Evolutionary conservation across 2,888 invertebrate genomes (phyloP), one percentile per base, ranked within the genome.

Genomic region (Polydrusus tereticollis): DNA sequence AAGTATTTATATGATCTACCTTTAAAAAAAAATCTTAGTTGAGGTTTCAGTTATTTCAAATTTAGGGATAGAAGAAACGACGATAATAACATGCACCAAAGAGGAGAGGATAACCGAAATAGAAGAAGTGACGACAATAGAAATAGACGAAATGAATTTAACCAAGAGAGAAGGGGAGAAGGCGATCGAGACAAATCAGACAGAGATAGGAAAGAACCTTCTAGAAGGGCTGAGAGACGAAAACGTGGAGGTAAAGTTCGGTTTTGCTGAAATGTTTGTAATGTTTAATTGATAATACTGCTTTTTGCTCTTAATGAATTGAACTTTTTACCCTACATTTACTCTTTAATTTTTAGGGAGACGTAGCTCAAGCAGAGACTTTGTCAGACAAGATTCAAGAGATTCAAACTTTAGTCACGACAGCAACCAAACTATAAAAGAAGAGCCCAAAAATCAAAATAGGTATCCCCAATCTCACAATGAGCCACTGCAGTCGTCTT

Each of bases 281-380:
- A n/a, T n/a, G n/a, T n/a, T n/a, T n/a, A n/a, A n/a, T n/a, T n/a
- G n/a, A n/a, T n/a, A n/a, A n/a, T 55, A 18, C 29, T 29, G 10
- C 29, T 38, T 23, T 55, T 26, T 26, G n/a, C n/a, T n/a, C n/a
- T n/a, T n/a, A n/a, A n/a, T n/a, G n/a, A n/a, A n/a, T n/a, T n/a
- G n/a, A n/a, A n/a, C n/a, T n/a, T n/a, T n/a, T n/a, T n/a, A n/a
- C n/a, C n/a, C n/a, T n/a, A n/a, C n/a, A n/a, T n/a, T n/a, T n/a
- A n/a, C n/a, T n/a, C n/a, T n/a, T n/a, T n/a, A n/a, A n/a, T n/a
- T n/a, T n/a, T n/a, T n/a, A 12, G 77, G 77, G 10, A 77, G 23
- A 55, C 74, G 77, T 38, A 78, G 77, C 59, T 72, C 74, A 20
- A 78, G 76, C 60, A 75, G 76, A 45, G 78, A 78, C 20, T 71